These are phyloP conservation scores for Strigamia transsilvanica DNA, from an alignment of 2,888 invertebrate species.

Conservation along the genomic window DNA sequence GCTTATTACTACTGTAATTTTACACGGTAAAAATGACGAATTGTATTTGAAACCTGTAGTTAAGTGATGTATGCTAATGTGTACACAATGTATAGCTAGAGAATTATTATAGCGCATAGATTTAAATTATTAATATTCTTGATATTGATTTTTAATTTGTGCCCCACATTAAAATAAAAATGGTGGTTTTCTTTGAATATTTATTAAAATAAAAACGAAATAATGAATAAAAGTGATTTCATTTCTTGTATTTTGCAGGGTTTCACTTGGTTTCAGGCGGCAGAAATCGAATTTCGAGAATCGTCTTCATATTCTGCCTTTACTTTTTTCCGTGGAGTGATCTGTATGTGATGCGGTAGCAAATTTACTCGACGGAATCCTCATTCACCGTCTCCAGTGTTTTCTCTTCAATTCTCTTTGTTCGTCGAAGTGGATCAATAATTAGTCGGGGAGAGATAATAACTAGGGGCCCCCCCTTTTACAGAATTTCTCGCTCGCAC, in stretches of 20 bases:
- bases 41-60: no score
- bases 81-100: no score
- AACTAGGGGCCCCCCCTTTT: conserved; percentile 13
- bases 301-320: neutral
- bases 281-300: conserved; percentile 27
- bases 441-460: conserved; percentile 41
- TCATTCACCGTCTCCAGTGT: conserved; percentile 26
- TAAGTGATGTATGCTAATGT: no score
- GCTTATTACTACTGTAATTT: no score
- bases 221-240: conserved; percentile 10
- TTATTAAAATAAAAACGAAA: neutral
- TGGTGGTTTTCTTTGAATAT: no score
- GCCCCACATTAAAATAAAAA: no score
- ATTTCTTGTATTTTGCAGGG: neutral
- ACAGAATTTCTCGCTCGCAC: conserved; percentile 28
- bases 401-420: conserved; percentile 44
- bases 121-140: no score
- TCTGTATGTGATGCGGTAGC: conserved; percentile 39
- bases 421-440: conserved; percentile 47
- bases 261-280: neutral
- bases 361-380: conserved; percentile 5
- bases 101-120: no score
- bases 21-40: no score
- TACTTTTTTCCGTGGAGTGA: conserved; percentile 6
- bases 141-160: no score